Conservation (phyloP, 2,113 vertebrate genomes). For the Lamprotornis superbus region DNA sequence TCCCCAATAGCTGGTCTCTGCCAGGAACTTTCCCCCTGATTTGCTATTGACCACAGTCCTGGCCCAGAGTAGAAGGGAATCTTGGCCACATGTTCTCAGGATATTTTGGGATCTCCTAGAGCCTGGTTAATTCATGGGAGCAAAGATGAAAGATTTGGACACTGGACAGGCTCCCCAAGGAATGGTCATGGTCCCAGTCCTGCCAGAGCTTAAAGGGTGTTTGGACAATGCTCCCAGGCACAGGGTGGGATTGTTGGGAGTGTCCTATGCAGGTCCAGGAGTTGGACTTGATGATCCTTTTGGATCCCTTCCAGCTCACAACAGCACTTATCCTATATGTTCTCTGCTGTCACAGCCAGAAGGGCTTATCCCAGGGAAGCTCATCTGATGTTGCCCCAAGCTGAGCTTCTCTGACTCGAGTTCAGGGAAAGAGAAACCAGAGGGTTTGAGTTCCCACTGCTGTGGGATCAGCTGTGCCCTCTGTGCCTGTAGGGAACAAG, state of each 20-base stretch:
- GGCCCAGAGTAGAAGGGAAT: background rate
- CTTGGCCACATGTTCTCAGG: background rate
- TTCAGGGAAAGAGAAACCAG: background rate
- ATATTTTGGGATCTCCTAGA: background rate
- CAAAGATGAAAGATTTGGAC: background rate
- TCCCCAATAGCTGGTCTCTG: background rate
- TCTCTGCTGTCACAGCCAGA: background rate
- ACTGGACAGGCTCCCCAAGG: background rate
- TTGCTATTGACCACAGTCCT: background rate
- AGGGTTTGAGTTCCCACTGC: background rate
- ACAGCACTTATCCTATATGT: accelerated
- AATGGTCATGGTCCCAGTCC: background rate
- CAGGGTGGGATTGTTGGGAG: background rate
- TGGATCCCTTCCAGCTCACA: background rate
- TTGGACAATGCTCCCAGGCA: background rate
- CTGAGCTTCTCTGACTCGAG: background rate
- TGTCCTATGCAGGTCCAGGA: background rate
- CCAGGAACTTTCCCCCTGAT: background rate
- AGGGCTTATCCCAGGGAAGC: background rate
- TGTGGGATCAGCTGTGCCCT: background rate
- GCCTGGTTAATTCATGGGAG: background rate
- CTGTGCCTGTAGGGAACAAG: constrained; percentile 86
- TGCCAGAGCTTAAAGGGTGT: background rate
- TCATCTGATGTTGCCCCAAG: background rate
- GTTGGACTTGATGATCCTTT: background rate